Percentiles rank a stretch among this genome's conserved stretches.
These are phyloP conservation scores for Metridium senile DNA, from an alignment of 92 coral and sea anemone species.

Conservation along the genomic window DNA sequence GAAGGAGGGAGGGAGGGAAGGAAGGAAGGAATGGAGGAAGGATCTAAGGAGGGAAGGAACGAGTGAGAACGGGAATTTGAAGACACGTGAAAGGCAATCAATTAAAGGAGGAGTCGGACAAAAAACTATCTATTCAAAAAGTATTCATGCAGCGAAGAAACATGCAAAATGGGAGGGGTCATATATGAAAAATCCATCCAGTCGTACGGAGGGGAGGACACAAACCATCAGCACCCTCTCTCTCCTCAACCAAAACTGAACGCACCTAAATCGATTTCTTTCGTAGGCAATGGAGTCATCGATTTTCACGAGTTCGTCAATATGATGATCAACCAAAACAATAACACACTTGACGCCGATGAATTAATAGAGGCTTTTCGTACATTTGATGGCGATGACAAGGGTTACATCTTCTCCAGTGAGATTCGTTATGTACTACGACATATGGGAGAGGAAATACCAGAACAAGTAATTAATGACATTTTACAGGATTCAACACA, in stretches of 20 bases:
- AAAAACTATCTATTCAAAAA: too few species aligned
- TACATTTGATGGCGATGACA: conserved; percentile 97
- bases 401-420: conserved; percentile 94
- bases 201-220: too few species aligned
- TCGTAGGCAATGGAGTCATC: conserved; percentile 89
- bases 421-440: conserved; percentile 97
- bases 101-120: too few species aligned
- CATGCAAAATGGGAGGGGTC: too few species aligned
- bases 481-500: conserved; percentile 86
- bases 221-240: too few species aligned
- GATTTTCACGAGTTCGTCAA: conserved; percentile 98
- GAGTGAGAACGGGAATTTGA: too few species aligned
- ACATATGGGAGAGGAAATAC: conserved; percentile 95
- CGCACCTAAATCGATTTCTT: background rate
- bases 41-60: too few species aligned
- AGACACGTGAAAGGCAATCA: too few species aligned
- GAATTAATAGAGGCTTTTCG: conserved; percentile 94
- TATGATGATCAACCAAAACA: conserved; percentile 99
- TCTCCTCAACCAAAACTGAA: background rate
- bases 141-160: too few species aligned
- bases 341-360: conserved; percentile 92
- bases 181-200: too few species aligned
- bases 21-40: too few species aligned
- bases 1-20: too few species aligned
- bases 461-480: conserved; percentile 97